These are phyloP conservation scores for Heliconius hortense DNA, from an alignment of 2,888 invertebrate genomes.

Conservation along the genomic window DNA sequence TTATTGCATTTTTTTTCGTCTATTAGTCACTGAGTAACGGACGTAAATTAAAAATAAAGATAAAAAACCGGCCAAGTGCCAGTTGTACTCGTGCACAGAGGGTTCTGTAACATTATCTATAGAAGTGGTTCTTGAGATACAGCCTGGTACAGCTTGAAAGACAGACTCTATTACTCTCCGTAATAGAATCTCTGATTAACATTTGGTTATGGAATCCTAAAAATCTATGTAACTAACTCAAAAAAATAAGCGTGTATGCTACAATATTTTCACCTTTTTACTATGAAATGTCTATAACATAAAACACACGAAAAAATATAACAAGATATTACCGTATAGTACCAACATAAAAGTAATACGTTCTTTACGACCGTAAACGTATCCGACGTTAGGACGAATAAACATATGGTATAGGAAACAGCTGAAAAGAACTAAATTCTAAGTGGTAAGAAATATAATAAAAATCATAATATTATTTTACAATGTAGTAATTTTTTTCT, in stretches of 20 bases:
- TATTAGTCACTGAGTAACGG: no score
- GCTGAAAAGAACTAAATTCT: background rate
- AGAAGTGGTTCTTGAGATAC: no score
- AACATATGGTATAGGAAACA: slow-evolving; percentile 17
- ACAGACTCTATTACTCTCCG: no score
- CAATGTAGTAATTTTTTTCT: background rate
- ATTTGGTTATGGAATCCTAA: no score
- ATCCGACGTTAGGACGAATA: slow-evolving; percentile 28
- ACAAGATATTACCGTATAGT: slow-evolving; percentile 24
- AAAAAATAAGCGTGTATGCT: background rate
- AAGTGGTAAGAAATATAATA: background rate
- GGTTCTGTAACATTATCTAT: no score
- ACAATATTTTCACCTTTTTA: background rate
- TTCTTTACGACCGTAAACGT: slow-evolving; percentile 36
- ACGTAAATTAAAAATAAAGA: no score
- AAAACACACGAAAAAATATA: slow-evolving; percentile 24
- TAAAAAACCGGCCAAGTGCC: no score
- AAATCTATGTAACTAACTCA: background rate
- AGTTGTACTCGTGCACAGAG: no score
- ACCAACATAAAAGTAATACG: slow-evolving; percentile 29
- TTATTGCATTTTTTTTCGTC: no score
- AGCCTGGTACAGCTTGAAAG: no score
- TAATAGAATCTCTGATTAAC: no score
- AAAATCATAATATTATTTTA: background rate
- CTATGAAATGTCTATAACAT: slow-evolving; percentile 18